A percentile compares a stretch with the other conserved stretches of the same genome.
Evolutionary conservation across 2,113 vertebrate species (phyloP).

Genomic region (Petromus typicus): DNA sequence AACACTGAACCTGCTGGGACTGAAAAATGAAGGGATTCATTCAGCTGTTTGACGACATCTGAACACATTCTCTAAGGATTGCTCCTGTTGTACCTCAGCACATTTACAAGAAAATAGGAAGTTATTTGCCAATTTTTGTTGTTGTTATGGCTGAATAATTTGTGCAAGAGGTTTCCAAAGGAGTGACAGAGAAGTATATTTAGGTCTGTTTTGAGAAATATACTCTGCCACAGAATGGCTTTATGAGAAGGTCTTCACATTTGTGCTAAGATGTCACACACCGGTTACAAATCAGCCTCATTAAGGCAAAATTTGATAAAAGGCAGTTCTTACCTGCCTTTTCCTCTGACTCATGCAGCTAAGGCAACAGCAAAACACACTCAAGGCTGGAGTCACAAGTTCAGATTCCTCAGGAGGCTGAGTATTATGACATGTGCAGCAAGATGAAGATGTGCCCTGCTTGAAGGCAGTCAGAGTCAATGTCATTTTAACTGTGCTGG

Average conservation of each 20-base stretch:
- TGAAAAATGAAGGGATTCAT: conserved; percentile 44
- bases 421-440: background rate
- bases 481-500: background rate
- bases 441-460: background rate
- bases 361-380: background rate
- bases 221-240: background rate
- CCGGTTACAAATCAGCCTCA: background rate
- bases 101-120: background rate
- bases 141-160: background rate
- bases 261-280: background rate
- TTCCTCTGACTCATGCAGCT: background rate
- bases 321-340: background rate
- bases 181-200: background rate
- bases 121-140: background rate
- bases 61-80: background rate
- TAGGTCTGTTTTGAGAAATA: background rate
- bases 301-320: background rate
- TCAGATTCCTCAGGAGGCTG: background rate
- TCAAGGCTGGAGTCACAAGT: background rate
- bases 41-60: conserved; percentile 18
- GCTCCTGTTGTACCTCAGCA: background rate
- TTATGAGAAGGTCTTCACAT: background rate
- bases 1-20: conserved; percentile 4
- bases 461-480: background rate
- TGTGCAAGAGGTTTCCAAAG: conserved; percentile 54